Evolutionary conservation across 2,113 vertebrate genomes (phyloP), one percentile per base, ranked within the genome.

Genomic region (Arizona elegans): DNA sequence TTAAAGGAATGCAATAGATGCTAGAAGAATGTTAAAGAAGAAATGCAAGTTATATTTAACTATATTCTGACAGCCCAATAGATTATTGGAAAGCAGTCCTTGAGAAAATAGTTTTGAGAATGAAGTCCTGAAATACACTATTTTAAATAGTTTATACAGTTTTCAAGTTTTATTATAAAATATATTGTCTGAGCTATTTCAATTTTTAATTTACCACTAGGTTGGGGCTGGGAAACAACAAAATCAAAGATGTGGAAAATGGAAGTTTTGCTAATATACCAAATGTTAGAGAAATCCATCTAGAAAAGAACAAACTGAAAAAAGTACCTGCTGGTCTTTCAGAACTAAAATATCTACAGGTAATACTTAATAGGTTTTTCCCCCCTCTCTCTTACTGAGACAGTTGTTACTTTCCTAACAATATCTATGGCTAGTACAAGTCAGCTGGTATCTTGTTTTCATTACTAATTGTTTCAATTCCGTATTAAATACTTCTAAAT

Each of bases 191-290:
- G 3, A 93, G 92, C 91, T 95, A 85, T 19, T 92, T 88, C 95
- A 75, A 54, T n/a, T 94, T 75, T 96, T 95, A 17, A 90, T 15
- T 94, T 88, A 86, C 92, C 97, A 97, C 91, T 97, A 99, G 99
- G 95, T 94, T 99, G 94, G 98, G 99, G 59, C 97, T 99, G 52
- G 98, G 98, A 90, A 99, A 99, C 94, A 99, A 99, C 96, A 98
- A 98, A 97, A 99, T 99, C 95, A 98, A 98, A 95, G 98, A 96
- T 38, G 98, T 99, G 26, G 99, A 99, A 97, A 99, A 99, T 1
- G 99, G 99, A 95, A 99, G 98, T 93, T 96, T 99, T 17, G 97
- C 96, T 93, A 98, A 96, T 93, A 98, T 98, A 92, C 98, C 99
- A 56, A 98, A 97, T n/a, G 55, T 99, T 95, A 98, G 98, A 70